phyloP scores from a whole-genome alignment of 2,797 vertebrate genomes.

The Gobionotothen gibberifrons region DNA sequence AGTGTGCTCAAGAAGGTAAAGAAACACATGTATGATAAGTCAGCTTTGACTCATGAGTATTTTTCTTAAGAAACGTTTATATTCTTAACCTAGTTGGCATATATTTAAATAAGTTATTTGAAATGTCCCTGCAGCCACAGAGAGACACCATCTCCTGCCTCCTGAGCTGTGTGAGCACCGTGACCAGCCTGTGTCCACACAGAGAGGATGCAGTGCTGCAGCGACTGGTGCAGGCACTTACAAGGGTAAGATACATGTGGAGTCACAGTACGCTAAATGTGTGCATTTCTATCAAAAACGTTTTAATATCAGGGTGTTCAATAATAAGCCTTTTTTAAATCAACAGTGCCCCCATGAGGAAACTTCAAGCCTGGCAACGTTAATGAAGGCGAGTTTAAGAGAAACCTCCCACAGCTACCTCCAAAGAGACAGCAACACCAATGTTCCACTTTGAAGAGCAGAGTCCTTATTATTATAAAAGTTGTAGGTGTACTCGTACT shows the following conservation, averaged over 20 bases:
- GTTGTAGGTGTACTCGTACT: neutral
- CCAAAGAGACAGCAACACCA: conserved; percentile 48
- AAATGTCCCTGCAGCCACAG: conserved; percentile 73
- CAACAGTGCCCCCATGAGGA: conserved; percentile 76
- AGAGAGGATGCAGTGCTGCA: conserved; percentile 81
- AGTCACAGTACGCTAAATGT: neutral
- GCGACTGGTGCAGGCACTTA: conserved; percentile 81
- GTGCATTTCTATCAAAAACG: too few relatives aligned
- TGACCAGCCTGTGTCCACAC: conserved; percentile 81
- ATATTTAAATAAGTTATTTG: neutral
- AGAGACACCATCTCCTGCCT: conserved; percentile 83
- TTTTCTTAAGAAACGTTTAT: neutral
- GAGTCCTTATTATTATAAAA: neutral
- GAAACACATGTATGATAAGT: neutral
- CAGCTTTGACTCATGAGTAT: neutral
- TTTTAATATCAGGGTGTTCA: neutral
- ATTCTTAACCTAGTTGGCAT: neutral
- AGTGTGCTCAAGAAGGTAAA: conserved; percentile 78
- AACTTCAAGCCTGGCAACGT: conserved; percentile 43
- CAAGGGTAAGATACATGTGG: conserved; percentile 74
- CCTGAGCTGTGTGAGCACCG: conserved; percentile 82
- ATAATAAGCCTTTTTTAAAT: neutral
- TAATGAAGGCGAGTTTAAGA: conserved; percentile 71
- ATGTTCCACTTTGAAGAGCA: conserved; percentile 43
- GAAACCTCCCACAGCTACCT: conserved; percentile 59